These are phyloP conservation scores for Nasua narica DNA, from an alignment of 2,797 vertebrate genomes.

Conservation along the genomic window DNA sequence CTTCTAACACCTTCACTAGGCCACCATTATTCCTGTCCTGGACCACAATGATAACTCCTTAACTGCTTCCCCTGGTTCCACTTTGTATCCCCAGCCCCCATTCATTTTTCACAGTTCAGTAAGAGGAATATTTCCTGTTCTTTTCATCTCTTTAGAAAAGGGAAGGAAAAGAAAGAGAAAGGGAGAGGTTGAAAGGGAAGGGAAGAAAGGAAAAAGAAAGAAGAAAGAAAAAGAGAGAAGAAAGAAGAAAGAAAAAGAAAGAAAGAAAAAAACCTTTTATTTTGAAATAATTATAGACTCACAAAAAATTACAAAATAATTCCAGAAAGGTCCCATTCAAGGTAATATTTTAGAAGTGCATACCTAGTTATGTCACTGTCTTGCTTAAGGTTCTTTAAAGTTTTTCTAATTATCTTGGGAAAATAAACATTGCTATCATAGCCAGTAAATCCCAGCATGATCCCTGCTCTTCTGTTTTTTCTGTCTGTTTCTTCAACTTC, in stretches of 20 bases:
- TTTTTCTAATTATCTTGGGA: neutral
- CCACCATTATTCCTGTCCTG: neutral
- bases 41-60: neutral
- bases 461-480: neutral
- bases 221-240: neutral
- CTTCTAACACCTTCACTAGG: neutral
- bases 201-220: neutral
- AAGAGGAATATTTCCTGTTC: neutral
- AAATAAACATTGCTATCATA: neutral
- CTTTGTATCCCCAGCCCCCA: fast-evolving
- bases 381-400: neutral
- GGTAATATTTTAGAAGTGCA: neutral
- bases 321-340: neutral
- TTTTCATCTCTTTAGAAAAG: neutral
- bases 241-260: too few species aligned
- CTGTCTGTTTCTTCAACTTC: neutral
- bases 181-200: fast-evolving
- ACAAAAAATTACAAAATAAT: neutral
- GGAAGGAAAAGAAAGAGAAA: neutral
- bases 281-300: neutral
- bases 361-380: neutral
- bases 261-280: neutral
- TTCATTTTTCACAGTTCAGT: neutral
- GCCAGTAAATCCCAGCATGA: neutral
- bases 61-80: neutral